Conservation (phyloP, 1,140 invertebrate species). For the Sipha flava region DNA sequence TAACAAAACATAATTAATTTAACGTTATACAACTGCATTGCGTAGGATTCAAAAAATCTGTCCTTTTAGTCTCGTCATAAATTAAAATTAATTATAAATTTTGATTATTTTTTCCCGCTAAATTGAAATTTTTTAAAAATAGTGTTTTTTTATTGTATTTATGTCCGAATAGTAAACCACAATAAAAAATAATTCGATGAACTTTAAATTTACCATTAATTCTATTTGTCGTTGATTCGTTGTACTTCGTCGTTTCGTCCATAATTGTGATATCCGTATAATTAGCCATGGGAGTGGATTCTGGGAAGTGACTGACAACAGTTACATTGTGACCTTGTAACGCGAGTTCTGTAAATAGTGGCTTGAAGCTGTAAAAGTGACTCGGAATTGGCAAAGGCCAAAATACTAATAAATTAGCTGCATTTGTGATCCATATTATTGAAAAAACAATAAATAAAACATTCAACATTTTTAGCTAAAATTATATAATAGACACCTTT, state of each 20-base stretch:
- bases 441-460: background rate
- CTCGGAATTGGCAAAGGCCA: constrained; percentile 39
- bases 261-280: constrained; percentile 28
- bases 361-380: constrained; percentile 42
- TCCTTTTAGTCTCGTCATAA: too few species aligned
- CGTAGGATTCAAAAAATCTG: too few species aligned
- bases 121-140: too few species aligned
- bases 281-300: constrained; percentile 35
- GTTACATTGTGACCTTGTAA: constrained; percentile 53
- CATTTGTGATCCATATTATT: background rate
- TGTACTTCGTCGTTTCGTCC: background rate
- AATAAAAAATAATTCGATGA: too few species aligned
- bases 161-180: too few species aligned
- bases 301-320: constrained; percentile 46
- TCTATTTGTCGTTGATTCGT: background rate
- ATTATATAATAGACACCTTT: too few species aligned
- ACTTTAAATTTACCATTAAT: too few species aligned
- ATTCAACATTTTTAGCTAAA: background rate
- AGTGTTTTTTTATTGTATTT: too few species aligned
- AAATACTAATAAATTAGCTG: constrained; percentile 40
- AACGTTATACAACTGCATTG: too few species aligned
- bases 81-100: too few species aligned
- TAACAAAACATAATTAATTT: too few species aligned
- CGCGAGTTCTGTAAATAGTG: constrained; percentile 46
- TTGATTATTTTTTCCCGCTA: too few species aligned